Percentiles rank a stretch among this genome's conserved stretches.
Conservation (phyloP, 1,140 invertebrate species). For the Trissolcus basalis region DNA sequence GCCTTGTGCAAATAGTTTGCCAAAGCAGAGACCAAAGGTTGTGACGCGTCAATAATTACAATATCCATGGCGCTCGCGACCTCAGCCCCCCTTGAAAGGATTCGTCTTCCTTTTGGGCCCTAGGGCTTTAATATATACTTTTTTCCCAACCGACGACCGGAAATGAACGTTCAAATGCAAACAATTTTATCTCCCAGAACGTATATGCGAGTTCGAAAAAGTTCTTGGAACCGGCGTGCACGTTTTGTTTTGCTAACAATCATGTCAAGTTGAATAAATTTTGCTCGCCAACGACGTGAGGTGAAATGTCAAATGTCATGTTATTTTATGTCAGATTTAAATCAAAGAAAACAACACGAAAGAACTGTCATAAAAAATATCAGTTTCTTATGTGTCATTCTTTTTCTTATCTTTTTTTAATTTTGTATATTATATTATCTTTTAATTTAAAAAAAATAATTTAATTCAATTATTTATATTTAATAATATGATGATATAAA, state of each 20-base stretch:
- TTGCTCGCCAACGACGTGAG: slow-evolving; percentile 4
- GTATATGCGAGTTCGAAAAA: slow-evolving; percentile 13
- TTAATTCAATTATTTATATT: too few relatives aligned
- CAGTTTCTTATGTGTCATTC: too few relatives aligned
- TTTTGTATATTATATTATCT: too few relatives aligned
- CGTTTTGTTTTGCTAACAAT: slow-evolving; percentile 33
- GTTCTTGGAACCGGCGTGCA: slow-evolving; percentile 16
- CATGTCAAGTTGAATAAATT: slow-evolving; percentile 21
- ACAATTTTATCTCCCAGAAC: slow-evolving; percentile 28
- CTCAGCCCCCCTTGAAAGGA: background rate
- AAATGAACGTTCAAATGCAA: slow-evolving; percentile 33
- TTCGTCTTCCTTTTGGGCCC: slow-evolving; percentile 2
- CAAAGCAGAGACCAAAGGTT: slow-evolving; percentile 20
- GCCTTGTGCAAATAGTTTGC: slow-evolving; percentile 40
- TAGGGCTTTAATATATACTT: slow-evolving; percentile 33
- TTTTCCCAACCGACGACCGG: slow-evolving; percentile 30
- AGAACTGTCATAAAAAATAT: too few relatives aligned
- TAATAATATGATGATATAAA: too few relatives aligned
- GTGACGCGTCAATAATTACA: slow-evolving; percentile 24
- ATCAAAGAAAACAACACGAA: too few relatives aligned
- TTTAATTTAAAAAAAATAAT: too few relatives aligned
- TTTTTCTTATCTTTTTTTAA: too few relatives aligned
- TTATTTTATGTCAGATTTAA: background rate
- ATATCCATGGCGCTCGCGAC: slow-evolving; percentile 11
- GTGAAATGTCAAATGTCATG: slow-evolving; percentile 26